Conservation (phyloP, 2,888 invertebrate genomes). For the Drosophila kambysellisi region DNA sequence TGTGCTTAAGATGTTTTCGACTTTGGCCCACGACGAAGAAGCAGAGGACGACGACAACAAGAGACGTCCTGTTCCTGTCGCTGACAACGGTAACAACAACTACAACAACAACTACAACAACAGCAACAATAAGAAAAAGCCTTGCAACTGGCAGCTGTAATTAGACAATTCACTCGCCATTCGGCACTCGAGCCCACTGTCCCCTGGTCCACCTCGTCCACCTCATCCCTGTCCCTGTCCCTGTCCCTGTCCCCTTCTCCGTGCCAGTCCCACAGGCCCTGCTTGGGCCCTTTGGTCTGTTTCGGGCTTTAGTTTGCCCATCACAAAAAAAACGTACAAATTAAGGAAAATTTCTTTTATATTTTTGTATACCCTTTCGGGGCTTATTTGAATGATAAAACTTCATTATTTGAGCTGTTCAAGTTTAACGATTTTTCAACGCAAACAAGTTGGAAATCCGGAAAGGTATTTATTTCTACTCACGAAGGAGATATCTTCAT, state of each 20-base stretch:
- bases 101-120: slow-evolving; percentile 19
- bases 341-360: slow-evolving; percentile 11
- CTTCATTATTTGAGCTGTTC: not conserved
- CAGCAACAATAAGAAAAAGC: slow-evolving; percentile 33
- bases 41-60: slow-evolving; percentile 53
- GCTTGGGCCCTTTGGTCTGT: slow-evolving; percentile 39
- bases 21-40: slow-evolving; percentile 29
- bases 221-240: not conserved
- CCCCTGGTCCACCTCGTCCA: not conserved
- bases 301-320: slow-evolving; percentile 66
- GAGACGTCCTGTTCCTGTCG: slow-evolving; percentile 54
- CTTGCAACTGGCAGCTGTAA: slow-evolving; percentile 77
- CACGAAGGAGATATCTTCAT: not conserved
- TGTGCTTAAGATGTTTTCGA: slow-evolving; percentile 80
- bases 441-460: not conserved
- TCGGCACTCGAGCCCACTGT: slow-evolving; percentile 53
- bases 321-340: slow-evolving; percentile 35
- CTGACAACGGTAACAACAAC: slow-evolving; percentile 56
- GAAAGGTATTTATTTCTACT: not conserved
- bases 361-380: not conserved
- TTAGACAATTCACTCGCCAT: slow-evolving; percentile 77
- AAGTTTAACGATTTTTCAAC: not conserved
- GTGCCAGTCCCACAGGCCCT: not conserved
- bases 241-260: not conserved
- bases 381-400: not conserved